Conservation (phyloP, 2,113 vertebrate species). For the Tachycineta bicolor region DNA sequence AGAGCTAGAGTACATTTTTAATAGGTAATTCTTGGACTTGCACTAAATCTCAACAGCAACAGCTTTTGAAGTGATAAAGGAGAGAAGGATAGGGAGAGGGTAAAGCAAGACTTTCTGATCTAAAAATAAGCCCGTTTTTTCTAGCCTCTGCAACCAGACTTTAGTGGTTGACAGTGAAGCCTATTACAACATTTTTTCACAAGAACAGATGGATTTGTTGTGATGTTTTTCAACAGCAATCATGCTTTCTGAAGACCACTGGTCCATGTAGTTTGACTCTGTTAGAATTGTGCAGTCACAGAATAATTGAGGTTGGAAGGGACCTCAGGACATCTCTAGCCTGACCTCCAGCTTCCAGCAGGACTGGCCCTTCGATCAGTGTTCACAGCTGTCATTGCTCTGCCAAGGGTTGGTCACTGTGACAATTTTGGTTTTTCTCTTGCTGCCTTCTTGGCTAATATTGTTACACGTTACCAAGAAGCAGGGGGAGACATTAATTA, state of each 20-base stretch:
- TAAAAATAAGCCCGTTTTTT: conserved; percentile 5
- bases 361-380: not conserved
- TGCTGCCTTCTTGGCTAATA: not conserved
- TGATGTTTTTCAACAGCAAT: not conserved
- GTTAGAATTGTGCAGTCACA: not conserved
- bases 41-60: not conserved
- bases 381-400: not conserved
- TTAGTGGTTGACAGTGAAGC: not conserved
- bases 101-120: not conserved
- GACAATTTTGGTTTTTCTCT: not conserved
- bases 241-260: not conserved
- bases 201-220: not conserved
- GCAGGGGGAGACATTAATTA: not conserved
- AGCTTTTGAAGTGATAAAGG: not conserved
- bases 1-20: not conserved
- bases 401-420: not conserved
- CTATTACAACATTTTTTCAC: not conserved
- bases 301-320: not conserved
- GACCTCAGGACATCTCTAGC: not conserved
- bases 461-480: not conserved
- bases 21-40: not conserved
- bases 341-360: not conserved
- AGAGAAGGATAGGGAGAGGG: not conserved
- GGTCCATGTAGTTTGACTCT: not conserved
- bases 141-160: not conserved